These are phyloP conservation scores for Phytoseiulus persimilis DNA, from an alignment of 2,888 invertebrate species.

Conservation along the genomic window DNA sequence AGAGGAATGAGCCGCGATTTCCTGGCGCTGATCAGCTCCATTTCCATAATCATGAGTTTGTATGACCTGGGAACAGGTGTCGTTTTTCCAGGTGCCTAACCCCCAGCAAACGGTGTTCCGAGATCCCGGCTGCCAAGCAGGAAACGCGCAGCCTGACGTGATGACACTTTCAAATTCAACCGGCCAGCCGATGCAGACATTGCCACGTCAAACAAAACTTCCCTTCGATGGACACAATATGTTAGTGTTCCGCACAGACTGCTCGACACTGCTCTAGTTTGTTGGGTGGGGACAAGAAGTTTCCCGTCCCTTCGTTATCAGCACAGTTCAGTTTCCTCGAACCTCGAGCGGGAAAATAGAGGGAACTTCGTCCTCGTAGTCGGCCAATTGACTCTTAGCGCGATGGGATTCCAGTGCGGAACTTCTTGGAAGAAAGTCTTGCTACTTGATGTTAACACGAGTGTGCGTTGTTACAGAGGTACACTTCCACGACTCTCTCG, in stretches of 20 bases:
- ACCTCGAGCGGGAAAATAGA: background rate
- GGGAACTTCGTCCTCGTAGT: background rate
- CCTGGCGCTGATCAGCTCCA: background rate
- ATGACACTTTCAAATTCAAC: background rate
- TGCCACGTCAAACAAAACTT: conserved; percentile 33
- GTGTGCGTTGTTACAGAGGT: conserved; percentile 19
- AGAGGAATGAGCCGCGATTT: background rate
- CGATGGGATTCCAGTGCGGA: background rate
- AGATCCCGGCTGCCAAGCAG: conserved; percentile 26
- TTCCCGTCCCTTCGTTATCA: background rate
- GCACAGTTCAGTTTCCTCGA: background rate
- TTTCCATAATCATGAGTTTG: background rate
- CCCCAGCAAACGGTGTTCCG: conserved; percentile 37
- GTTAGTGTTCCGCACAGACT: background rate
- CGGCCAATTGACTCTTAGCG: background rate
- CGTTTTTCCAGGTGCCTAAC: conserved; percentile 37
- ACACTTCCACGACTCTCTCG: conserved; percentile 37
- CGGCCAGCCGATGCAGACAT: conserved; percentile 18
- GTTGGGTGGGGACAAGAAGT: background rate
- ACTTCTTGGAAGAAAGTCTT: background rate
- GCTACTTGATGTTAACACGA: background rate
- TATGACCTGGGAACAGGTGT: conserved; percentile 24
- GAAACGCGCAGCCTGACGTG: conserved; percentile 19
- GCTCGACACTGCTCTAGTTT: background rate
- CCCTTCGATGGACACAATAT: conserved; percentile 23